Percentiles rank a stretch among this genome's conserved stretches.
Conservation (phyloP, 2,797 vertebrate genomes). For the Emydoidea blandingii region DNA sequence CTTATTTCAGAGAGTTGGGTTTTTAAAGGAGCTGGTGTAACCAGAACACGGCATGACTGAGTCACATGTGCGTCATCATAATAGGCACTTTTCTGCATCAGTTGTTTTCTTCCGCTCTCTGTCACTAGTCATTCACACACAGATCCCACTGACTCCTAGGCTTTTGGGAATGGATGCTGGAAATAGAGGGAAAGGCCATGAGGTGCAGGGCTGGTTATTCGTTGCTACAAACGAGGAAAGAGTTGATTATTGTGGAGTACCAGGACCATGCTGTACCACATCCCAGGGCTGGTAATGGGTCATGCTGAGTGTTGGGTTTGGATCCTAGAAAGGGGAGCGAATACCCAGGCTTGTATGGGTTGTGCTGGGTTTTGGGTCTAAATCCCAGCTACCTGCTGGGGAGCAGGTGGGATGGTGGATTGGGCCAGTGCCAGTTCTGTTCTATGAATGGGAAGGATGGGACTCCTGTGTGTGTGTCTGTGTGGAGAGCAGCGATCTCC, state of each 20-base stretch:
- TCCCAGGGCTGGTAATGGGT: too few species aligned
- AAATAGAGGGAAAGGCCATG: background rate
- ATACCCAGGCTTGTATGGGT: too few species aligned
- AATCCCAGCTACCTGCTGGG: background rate
- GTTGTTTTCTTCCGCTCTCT: background rate
- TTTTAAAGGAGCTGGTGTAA: background rate
- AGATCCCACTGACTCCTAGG: background rate
- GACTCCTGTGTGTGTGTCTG: background rate
- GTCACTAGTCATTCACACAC: background rate
- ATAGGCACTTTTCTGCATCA: background rate
- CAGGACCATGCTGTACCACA: too few species aligned
- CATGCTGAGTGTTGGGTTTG: too few species aligned
- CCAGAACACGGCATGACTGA: background rate
- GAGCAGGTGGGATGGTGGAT: background rate
- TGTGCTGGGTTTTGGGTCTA: too few species aligned
- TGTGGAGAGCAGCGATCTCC: background rate
- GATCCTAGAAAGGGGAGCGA: too few species aligned
- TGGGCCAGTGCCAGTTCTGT: background rate
- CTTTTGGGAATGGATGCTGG: background rate
- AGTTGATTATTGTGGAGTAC: background rate
- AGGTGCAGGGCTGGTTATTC: background rate
- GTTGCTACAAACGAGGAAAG: background rate
- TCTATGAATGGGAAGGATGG: rapidly evolving
- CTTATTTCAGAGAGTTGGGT: background rate
- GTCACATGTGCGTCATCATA: background rate